Percentiles rank a stretch among this genome's conserved stretches.
Evolutionary conservation across 2,888 invertebrate genomes (phyloP).

Genomic region (Epinotia ramella): DNA sequence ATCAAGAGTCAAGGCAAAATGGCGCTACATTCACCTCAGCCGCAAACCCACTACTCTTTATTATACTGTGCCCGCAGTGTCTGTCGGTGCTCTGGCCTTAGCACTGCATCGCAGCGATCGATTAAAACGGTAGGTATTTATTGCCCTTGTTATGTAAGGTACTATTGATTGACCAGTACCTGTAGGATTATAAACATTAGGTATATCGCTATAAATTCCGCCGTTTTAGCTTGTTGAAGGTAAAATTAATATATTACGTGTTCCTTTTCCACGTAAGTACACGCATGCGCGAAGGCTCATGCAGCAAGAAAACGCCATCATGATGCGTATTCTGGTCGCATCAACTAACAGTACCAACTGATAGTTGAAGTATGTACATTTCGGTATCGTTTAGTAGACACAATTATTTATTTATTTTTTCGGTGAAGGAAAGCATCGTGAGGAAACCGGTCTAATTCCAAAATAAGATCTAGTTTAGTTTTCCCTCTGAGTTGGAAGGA

Average conservation of each 20-base stretch:
- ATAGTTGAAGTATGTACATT: no score
- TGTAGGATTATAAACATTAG: background rate
- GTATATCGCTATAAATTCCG: background rate
- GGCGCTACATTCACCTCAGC: conserved; percentile 4
- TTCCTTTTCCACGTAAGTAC: background rate
- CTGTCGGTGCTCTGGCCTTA: background rate
- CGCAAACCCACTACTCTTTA: no score
- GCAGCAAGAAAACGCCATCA: no score
- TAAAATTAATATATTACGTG: background rate
- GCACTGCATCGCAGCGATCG: background rate
- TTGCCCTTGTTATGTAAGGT: background rate
- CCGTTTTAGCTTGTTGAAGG: background rate
- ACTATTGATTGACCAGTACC: background rate
- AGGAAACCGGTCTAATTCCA: no score
- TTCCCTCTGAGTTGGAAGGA: no score
- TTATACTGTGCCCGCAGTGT: no score
- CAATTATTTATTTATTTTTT: no score
- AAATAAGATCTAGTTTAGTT: no score
- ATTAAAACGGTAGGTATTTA: conserved; percentile 1
- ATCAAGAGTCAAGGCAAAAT: background rate
- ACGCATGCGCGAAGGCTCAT: background rate
- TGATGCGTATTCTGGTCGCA: no score
- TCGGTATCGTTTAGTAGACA: no score
- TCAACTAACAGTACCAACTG: no score
- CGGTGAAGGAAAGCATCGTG: no score